Evolutionary conservation across 2,888 invertebrate species (phyloP).

Genomic region (Lepidocyrtoides sp.): DNA sequence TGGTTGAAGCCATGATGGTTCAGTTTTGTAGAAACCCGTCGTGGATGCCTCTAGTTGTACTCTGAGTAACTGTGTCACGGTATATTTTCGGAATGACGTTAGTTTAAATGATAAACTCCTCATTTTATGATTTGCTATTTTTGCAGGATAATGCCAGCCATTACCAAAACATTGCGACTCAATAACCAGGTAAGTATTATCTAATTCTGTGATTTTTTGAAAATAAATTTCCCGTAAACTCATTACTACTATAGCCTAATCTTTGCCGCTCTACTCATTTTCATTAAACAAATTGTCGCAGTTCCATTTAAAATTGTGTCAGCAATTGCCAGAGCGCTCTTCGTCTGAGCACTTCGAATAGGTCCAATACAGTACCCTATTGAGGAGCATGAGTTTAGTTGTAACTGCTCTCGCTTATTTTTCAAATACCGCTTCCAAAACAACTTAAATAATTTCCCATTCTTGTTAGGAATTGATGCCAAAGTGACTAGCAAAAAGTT

Average conservation of each 20-base stretch:
- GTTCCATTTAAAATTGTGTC: background rate
- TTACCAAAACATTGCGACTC: too few relatives aligned
- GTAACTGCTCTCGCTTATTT: background rate
- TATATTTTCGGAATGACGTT: too few relatives aligned
- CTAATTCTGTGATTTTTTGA: too few relatives aligned
- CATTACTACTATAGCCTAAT: background rate
- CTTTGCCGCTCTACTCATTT: background rate
- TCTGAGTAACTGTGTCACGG: too few relatives aligned
- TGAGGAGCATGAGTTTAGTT: background rate
- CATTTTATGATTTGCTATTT: too few relatives aligned
- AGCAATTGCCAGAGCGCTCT: conserved; percentile 16
- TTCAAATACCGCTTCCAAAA: conserved; percentile 19
- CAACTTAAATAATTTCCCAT: background rate
- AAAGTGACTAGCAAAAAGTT: conserved; percentile 25
- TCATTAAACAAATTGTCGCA: conserved; percentile 26
- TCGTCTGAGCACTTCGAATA: background rate
- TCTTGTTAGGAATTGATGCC: conserved; percentile 16
- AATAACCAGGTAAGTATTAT: background rate
- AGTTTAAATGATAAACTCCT: too few relatives aligned
- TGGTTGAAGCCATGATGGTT: too few relatives aligned
- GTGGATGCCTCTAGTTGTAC: too few relatives aligned
- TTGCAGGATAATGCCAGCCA: too few relatives aligned
- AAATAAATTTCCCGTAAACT: too few relatives aligned
- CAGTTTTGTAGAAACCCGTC: too few relatives aligned
- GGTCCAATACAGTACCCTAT: conserved; percentile 26